Base-by-base conservation (phyloP, 1,140 invertebrate species). In the Batillaria attramentaria region DNA sequence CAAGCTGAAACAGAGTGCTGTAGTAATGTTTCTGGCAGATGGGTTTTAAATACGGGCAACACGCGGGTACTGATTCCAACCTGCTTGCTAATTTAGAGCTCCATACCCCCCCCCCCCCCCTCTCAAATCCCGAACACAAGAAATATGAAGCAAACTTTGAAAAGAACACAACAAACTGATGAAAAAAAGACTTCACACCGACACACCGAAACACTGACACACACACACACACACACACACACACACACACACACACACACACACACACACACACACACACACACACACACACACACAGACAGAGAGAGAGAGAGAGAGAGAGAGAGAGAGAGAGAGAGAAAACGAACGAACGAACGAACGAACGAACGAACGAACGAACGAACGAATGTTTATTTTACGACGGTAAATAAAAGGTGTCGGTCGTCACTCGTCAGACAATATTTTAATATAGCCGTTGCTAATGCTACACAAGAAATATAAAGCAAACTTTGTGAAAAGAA, bases 181-280 rank as follows among this genome's bases (percentile, higher is more conserved):
- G 46, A 13, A 10, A 50, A 50, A 10, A 50, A 10, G 24, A 24
- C 10, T 24, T 13, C 46, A 50, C 46, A 50, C 10, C 10, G 10
- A 50, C 46, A 50, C 10, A 50, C 46, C 10, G 10, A 50, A 10
- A 50, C 46, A 50, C 46, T 13, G 10, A 50, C 46, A 50, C 46
- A 50, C 46, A 50, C 46, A 50, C 46, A 50, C 46, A 50, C 46
- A 50, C 46, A 50, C 46, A 50, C 46, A 50, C 46, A 50, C 46
- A 50, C 46, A 50, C 46, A 50, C 46, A 50, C 46, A 50, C 46
- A 50, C 46, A 50, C 46, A 50, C 46, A 50, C 46, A 50, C 46
- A 50, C 46, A 50, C 46, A 50, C 46, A 50, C 46, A 50, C 46
- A 50, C 46, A 50, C 46, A 50, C 46, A 50, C 46, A 50, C 46